Percentiles rank a stretch among this genome's conserved stretches.
Evolutionary conservation across 2,113 vertebrate genomes (phyloP).

Genomic region (Sigmodon hispidus): DNA sequence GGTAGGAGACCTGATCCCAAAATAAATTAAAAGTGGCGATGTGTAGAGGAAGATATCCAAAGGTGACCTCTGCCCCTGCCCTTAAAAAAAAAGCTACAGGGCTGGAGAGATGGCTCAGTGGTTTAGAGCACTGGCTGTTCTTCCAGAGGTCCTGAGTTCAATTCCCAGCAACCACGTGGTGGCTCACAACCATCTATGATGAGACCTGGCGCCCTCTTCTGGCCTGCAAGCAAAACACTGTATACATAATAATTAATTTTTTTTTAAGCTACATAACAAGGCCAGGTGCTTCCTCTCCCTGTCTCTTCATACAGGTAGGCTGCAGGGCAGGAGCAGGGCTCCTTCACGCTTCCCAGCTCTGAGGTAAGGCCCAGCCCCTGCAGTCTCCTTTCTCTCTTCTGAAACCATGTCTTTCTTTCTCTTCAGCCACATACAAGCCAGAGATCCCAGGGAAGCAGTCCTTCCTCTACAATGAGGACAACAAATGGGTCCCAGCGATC

Average conservation of each 20-base stretch:
- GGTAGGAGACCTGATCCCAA: background rate
- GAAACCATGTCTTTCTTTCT: background rate
- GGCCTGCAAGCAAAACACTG: too few species aligned
- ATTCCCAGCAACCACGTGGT: too few species aligned
- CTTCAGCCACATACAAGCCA: conserved; percentile 85
- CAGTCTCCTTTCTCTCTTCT: background rate
- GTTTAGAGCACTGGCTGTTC: too few species aligned
- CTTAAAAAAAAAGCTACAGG: background rate
- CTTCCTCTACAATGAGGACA: conserved; percentile 84
- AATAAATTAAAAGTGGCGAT: background rate
- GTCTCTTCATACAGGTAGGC: fast-evolving
- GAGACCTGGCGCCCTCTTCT: too few species aligned
- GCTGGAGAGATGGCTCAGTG: too few species aligned
- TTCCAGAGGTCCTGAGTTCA: too few species aligned
- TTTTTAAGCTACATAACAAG: background rate
- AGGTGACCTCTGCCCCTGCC: background rate
- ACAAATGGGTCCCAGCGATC: conserved; percentile 83
- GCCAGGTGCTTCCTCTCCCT: background rate
- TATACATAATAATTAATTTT: too few species aligned
- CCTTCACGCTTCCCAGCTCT: background rate
- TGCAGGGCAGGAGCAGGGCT: background rate
- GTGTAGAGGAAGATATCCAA: background rate
- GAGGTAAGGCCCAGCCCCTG: fast-evolving
- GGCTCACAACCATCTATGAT: too few species aligned
- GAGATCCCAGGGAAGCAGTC: conserved; percentile 81